phyloP scores from a whole-genome alignment of 2,113 vertebrate species.

The Neodon shergylaensis region DNA sequence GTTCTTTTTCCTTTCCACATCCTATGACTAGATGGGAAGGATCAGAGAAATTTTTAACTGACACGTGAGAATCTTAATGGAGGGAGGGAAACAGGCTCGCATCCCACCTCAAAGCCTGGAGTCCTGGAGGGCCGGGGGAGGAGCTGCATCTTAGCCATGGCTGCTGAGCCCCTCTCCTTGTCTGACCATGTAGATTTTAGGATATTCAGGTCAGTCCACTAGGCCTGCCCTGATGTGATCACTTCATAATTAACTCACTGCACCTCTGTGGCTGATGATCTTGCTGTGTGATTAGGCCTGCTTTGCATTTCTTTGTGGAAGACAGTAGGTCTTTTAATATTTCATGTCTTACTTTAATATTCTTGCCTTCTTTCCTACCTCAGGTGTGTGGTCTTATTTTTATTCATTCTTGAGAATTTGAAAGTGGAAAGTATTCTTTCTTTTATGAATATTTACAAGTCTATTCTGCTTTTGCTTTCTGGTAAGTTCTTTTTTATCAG shows the following conservation, averaged over 20 bases:
- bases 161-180: neutral
- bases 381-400: conserved; percentile 58
- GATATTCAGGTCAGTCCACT: conserved; percentile 6
- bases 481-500: conserved; percentile 57
- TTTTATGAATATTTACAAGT: conserved; percentile 69
- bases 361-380: conserved; percentile 51
- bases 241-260: conserved; percentile 15
- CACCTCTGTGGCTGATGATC: conserved; percentile 5
- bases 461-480: conserved; percentile 52
- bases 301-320: conserved; percentile 66
- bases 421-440: conserved; percentile 37
- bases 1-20: neutral
- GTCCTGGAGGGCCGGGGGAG: neutral
- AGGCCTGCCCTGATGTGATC: neutral
- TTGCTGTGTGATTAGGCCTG: conserved; percentile 57
- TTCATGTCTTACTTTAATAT: conserved; percentile 65
- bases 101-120: neutral
- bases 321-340: conserved; percentile 62
- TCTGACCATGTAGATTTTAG: neutral
- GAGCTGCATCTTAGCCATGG: neutral
- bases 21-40: neutral
- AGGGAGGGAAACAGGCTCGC: neutral
- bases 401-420: conserved; percentile 56
- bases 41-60: neutral
- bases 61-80: neutral